Evolutionary conservation across 2,797 vertebrate species (phyloP).

Genomic region (Sphenodon punctatus): DNA sequence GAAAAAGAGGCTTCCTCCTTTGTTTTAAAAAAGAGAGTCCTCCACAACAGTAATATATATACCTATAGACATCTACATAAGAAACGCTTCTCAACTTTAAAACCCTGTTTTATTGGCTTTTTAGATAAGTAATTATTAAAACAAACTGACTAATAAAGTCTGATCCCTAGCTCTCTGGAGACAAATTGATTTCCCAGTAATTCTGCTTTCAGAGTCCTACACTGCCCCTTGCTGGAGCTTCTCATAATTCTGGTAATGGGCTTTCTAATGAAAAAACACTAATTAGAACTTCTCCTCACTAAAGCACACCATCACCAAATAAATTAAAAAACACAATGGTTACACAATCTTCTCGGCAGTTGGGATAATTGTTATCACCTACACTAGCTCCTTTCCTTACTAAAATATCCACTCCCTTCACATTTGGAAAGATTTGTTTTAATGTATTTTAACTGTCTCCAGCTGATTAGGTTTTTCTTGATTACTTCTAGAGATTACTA

Average conservation of each 20-base stretch:
- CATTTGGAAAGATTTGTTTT: neutral
- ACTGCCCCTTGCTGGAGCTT: constrained; percentile 71
- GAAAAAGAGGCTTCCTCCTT: neutral
- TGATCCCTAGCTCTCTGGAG: neutral
- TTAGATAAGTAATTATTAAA: neutral
- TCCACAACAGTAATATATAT: neutral
- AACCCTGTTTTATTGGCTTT: neutral
- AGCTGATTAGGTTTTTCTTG: neutral
- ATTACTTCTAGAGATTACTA: neutral
- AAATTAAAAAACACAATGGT: constrained; percentile 1
- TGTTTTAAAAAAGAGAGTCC: too few species aligned
- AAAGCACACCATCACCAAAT: neutral
- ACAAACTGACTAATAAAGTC: neutral
- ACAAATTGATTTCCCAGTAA: neutral
- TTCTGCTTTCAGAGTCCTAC: constrained; percentile 52
- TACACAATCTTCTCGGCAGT: neutral
- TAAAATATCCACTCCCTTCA: constrained; percentile 1
- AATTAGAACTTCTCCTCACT: constrained; percentile 8
- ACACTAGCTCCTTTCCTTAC: neutral
- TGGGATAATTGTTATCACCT: neutral
- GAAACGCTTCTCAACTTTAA: neutral
- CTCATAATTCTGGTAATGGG: constrained; percentile 29
- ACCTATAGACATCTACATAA: neutral
- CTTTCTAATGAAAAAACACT: neutral
- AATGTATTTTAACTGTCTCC: neutral